Conservation (phyloP, 2,113 vertebrate species). For the Zootoca vivipara region DNA sequence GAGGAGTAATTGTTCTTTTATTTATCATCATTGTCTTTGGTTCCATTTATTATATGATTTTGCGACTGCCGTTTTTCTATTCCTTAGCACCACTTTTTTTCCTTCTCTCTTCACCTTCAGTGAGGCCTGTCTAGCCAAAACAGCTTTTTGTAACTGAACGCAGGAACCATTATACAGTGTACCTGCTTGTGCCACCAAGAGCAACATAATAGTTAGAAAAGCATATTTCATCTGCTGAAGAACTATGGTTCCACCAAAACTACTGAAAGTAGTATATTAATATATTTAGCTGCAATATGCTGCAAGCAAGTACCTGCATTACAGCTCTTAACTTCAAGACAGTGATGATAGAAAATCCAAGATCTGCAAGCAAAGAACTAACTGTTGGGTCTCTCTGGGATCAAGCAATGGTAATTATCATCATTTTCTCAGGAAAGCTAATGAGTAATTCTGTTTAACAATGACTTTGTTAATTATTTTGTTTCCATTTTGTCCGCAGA, state of each 20-base stretch:
- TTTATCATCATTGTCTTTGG: constrained; percentile 51
- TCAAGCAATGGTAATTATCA: not conserved
- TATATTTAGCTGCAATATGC: not conserved
- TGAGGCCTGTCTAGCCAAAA: constrained; percentile 53
- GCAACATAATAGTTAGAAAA: not conserved
- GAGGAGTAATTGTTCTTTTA: constrained; percentile 52
- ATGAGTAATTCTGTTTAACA: not conserved
- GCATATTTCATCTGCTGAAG: not conserved
- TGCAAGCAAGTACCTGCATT: not conserved
- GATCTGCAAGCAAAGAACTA: not conserved
- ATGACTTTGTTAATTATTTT: not conserved
- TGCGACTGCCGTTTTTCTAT: constrained; percentile 52
- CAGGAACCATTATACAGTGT: not conserved
- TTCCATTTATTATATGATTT: constrained; percentile 56
- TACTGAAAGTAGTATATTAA: not conserved
- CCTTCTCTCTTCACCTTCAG: constrained; percentile 56
- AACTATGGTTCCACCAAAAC: not conserved
- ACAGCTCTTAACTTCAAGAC: not conserved
- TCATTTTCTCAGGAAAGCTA: not conserved
- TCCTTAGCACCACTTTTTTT: constrained; percentile 52
- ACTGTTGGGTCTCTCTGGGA: not conserved
- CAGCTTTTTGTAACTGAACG: not conserved
- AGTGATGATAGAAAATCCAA: not conserved
- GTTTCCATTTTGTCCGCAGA: not conserved
- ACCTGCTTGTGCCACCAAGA: not conserved